These are phyloP conservation scores for Sorex fumeus DNA, from an alignment of 2,113 vertebrate genomes.

Conservation along the genomic window DNA sequence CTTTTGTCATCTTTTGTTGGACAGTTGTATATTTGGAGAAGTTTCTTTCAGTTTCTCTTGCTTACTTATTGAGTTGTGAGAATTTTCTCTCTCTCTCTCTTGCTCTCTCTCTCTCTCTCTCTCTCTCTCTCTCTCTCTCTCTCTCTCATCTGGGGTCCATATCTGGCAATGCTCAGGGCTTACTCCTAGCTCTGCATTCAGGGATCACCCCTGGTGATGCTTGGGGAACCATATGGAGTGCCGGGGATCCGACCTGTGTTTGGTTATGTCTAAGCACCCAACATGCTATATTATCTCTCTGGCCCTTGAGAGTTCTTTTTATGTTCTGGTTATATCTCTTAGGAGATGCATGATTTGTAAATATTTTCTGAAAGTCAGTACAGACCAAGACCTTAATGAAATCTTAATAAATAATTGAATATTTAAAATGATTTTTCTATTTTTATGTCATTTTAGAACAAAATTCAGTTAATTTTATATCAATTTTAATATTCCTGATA, in stretches of 20 bases:
- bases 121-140: no score
- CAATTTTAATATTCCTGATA: slow-evolving; percentile 26
- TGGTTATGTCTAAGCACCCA: no score
- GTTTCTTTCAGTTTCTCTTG: neutral
- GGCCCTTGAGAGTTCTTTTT: neutral
- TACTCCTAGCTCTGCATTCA: no score
- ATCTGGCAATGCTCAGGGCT: no score
- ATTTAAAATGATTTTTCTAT: slow-evolving; percentile 38
- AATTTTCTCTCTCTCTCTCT: no score
- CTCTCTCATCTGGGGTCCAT: no score
- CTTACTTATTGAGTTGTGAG: neutral
- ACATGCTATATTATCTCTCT: no score
- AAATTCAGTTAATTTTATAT: neutral
- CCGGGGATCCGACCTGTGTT: no score
- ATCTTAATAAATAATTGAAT: slow-evolving; percentile 55
- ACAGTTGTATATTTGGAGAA: neutral
- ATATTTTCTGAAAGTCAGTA: slow-evolving; percentile 41
- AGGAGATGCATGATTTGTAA: neutral
- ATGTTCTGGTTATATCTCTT: neutral
- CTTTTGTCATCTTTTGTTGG: no score
- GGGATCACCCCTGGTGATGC: no score
- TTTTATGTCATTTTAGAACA: neutral
- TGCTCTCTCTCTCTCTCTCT: no score
- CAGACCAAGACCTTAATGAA: slow-evolving; percentile 29
- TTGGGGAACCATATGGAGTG: no score